Evolutionary conservation across 2,113 vertebrate species (phyloP), one percentile per base, ranked within the genome.

Genomic region (sheep (Ovis aries)): DNA sequence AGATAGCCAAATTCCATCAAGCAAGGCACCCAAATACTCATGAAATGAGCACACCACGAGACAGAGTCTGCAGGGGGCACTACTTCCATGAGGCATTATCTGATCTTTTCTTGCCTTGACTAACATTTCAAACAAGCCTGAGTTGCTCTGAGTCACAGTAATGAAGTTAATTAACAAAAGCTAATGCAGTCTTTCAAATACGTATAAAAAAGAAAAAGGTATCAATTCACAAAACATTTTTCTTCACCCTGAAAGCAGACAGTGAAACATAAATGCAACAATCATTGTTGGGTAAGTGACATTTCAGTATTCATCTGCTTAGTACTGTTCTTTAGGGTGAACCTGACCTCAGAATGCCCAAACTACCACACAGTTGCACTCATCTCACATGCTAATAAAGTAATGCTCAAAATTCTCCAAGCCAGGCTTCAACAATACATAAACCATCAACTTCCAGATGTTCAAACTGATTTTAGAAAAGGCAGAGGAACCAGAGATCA

Each of bases 151-250:
- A 57, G 36, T 85, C 25, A 53, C 7, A 45, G 19, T 11, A 85
- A 80, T 74, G 52, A 93, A 91, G 19, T 27, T 45, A 85, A 88
- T 77, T 91, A 85, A 82, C 7, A 93, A 91, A 85, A 95, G 13
- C 19, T 62, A 92, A 82, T 48, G 12, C 17, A 90, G 9, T 11
- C 15, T 95, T 95, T 96, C 48, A 93, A 92, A 67, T 53, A 82
- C 23, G 9, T 64, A 33, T 85, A 48, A 88, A 77, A 4, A 81
- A 64, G 57, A 16, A 77, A 4, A 88, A 59, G 45, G 6, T 48
- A 74, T 77, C 23, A 89, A 12, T n/a, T 74, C 60, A 85, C 2
- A 74, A 45, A 80, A 85, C 3, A 59, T 77, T 88, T 91, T 93
- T 27, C 29, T 36, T 82, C 50, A 45, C 27, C 11, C 59, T 87